Evolutionary conservation across 2,888 invertebrate genomes (phyloP).

Genomic region (Drosophila tripunctata): DNA sequence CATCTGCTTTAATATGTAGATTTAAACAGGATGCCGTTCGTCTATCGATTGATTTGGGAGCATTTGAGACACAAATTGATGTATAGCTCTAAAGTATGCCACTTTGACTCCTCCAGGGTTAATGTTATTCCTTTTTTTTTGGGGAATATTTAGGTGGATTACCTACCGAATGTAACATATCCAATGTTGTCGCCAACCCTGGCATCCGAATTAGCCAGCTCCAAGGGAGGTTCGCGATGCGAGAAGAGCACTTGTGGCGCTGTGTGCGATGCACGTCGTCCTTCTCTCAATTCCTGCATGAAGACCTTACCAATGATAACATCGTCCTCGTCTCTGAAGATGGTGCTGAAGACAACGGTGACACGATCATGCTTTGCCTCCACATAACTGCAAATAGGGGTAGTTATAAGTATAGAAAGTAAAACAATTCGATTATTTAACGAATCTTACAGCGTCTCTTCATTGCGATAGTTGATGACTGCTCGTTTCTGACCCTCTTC

Average conservation of each 20-base stretch:
- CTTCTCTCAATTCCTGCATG: conserved; percentile 99
- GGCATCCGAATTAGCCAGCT: conserved; percentile 96
- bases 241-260: conserved; percentile 95
- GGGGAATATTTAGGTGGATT: background rate
- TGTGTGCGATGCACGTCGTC: conserved; percentile 96
- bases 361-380: conserved; percentile 99
- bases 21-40: conserved; percentile 62
- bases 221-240: conserved; percentile 98
- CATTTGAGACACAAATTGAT: conserved; percentile 45
- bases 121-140: background rate
- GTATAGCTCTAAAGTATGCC: conserved; percentile 28
- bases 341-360: conserved; percentile 99
- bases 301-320: conserved; percentile 99
- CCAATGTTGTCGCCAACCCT: conserved; percentile 98
- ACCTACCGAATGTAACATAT: conserved; percentile 98
- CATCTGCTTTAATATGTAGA: conserved; percentile 51
- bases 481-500: conserved; percentile 96
- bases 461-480: conserved; percentile 98
- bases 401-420: background rate
- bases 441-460: conserved; percentile 96
- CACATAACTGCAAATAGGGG: conserved; percentile 90
- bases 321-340: conserved; percentile 99
- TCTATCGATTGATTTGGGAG: conserved; percentile 36
- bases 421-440: background rate
- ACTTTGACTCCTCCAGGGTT: conserved; percentile 41